Percentiles rank a stretch among this genome's conserved stretches.
phyloP scores from a whole-genome alignment of 2,113 vertebrate species.

The Seriola aureovittata region DNA sequence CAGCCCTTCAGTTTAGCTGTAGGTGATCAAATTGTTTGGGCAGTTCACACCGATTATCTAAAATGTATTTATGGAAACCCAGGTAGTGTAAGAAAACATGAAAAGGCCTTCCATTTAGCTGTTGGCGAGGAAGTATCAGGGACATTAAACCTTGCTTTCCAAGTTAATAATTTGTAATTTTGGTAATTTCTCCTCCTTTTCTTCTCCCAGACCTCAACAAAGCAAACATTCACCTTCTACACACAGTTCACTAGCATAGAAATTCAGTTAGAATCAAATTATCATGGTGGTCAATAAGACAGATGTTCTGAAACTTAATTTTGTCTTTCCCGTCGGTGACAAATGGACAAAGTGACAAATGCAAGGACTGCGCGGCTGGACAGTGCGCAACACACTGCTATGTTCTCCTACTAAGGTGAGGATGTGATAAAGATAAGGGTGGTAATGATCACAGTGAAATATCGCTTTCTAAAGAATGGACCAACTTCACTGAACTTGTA shows the following conservation, averaged over 20 bases:
- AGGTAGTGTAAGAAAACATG: too few species aligned
- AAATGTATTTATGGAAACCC: too few species aligned
- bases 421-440: constrained; percentile 78
- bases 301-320: constrained; percentile 80
- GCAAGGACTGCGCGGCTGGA: constrained; percentile 83
- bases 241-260: constrained; percentile 13
- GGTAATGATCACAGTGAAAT: constrained; percentile 82
- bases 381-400: constrained; percentile 84
- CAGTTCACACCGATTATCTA: neutral
- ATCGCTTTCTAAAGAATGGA: constrained; percentile 64
- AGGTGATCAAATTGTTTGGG: neutral
- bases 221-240: constrained; percentile 9
- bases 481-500: constrained; percentile 60
- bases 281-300: constrained; percentile 69
- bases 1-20: neutral
- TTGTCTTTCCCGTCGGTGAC: constrained; percentile 77
- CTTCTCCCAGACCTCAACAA: constrained; percentile 52
- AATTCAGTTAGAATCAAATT: constrained; percentile 31
- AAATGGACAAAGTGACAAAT: constrained; percentile 81
- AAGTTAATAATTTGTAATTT: neutral
- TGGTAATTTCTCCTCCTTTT: constrained; percentile 46
- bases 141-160: neutral
- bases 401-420: constrained; percentile 85
- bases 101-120: neutral
- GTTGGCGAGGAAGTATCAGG: neutral